These are phyloP conservation scores for Pseudanteris insignis DNA, from an alignment of 2,888 invertebrate species.

Conservation along the genomic window DNA sequence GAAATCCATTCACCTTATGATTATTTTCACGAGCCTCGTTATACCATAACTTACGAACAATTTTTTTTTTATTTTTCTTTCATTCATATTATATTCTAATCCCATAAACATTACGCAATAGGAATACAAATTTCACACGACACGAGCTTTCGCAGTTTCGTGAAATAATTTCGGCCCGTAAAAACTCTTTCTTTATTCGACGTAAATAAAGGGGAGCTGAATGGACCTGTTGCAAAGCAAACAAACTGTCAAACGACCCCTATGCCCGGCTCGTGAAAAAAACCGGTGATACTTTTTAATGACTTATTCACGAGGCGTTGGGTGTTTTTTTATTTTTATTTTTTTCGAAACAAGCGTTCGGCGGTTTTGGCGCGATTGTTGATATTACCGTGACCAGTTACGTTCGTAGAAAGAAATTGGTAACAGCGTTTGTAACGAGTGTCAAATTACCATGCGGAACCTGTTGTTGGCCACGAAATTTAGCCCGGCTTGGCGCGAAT, in stretches of 20 bases:
- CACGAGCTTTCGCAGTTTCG: too few relatives aligned
- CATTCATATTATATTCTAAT: background rate
- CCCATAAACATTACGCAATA: background rate
- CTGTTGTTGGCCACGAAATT: conserved; percentile 39
- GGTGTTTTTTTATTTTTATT: too few relatives aligned
- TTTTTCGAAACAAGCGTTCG: conserved; percentile 8
- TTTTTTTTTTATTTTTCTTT: background rate
- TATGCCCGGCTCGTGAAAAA: conserved; percentile 2
- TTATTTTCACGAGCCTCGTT: too few relatives aligned
- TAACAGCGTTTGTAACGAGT: conserved; percentile 34
- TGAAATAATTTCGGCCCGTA: too few relatives aligned
- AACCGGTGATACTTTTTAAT: conserved; percentile 30
- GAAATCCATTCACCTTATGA: too few relatives aligned
- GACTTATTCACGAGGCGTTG: conserved; percentile 25
- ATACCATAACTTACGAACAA: too few relatives aligned
- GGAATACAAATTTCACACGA: too few relatives aligned
- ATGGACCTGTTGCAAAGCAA: conserved; percentile 17
- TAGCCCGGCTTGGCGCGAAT: conserved; percentile 26
- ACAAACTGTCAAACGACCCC: conserved; percentile 8
- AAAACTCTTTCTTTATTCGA: background rate
- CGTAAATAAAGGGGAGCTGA: conserved; percentile 12
- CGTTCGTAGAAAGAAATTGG: conserved; percentile 42
- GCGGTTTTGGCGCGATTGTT: conserved; percentile 23
- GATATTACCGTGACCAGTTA: too few relatives aligned
- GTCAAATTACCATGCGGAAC: conserved; percentile 39